phyloP scores from a whole-genome alignment of 23 tunicate genomes.

The Pegea sp. region DNA sequence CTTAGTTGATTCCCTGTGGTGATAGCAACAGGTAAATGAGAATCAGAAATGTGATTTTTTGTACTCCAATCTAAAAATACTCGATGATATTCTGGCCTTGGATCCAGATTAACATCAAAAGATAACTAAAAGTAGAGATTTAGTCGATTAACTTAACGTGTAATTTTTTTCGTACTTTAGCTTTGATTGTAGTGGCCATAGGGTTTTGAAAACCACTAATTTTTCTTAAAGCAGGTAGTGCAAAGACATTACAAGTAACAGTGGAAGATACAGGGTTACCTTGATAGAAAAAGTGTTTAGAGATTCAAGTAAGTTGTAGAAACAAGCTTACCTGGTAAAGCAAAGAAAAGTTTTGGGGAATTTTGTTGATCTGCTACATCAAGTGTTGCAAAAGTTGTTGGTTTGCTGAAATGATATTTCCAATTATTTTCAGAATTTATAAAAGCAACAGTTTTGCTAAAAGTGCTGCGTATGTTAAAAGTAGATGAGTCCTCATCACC shows the following conservation, averaged over 20 bases:
- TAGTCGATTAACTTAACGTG: neutral
- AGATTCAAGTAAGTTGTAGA: too few relatives aligned
- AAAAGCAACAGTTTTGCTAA: too few relatives aligned
- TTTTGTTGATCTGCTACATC: slow-evolving; percentile 12
- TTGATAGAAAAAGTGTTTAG: too few relatives aligned
- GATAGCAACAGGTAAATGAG: slow-evolving; percentile 34
- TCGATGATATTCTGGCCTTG: slow-evolving; percentile 83
- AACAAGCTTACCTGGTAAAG: slow-evolving; percentile 85
- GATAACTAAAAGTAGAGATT: slow-evolving; percentile 23
- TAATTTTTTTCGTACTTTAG: slow-evolving; percentile 25
- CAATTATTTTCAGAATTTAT: too few relatives aligned
- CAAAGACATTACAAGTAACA: slow-evolving; percentile 82
- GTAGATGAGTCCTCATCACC: too few relatives aligned
- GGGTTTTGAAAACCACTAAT: slow-evolving; percentile 58
- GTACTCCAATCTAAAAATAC: slow-evolving; percentile 60
- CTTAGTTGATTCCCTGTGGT: slow-evolving; percentile 82
- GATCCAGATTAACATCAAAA: slow-evolving; percentile 41
- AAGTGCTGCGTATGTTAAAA: too few relatives aligned
- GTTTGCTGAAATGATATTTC: slow-evolving; percentile 51
- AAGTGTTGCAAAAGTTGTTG: slow-evolving; percentile 83
- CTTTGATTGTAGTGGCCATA: slow-evolving; percentile 45
- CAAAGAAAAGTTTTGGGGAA: slow-evolving; percentile 45
- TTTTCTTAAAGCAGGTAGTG: slow-evolving; percentile 46
- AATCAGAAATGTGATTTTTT: slow-evolving; percentile 8
- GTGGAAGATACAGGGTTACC: slow-evolving; percentile 92